Evolutionary conservation across 2,113 vertebrate species (phyloP), one percentile per base, ranked within the genome.

Genomic region (Prunella himalayana): DNA sequence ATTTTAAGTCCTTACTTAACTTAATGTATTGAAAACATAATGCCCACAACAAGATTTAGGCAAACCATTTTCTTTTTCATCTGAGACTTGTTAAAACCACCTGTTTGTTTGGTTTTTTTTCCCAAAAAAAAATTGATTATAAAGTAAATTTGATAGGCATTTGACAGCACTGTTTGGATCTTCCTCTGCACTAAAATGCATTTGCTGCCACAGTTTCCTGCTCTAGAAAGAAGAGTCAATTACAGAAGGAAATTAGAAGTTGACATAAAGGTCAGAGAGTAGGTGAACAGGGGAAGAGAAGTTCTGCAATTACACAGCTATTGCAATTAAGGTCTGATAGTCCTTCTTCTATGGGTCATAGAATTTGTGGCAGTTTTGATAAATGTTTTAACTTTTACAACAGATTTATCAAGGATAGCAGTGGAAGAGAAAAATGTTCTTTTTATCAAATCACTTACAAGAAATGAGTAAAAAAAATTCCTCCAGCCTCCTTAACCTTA

Each of bases 201-300:
- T 60, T 80, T 83, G 24, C 64, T 88, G 49, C 30, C 70, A 66
- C 22, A n/a, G 44, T 37, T 82, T 79, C 31, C 57, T 85, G 37
- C 31, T 53, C 39, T 19, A 28, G 54, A 83, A 94, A 75, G 70
- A 84, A 75, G 73, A 82, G n/a, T 95, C 90, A 83, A 88, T 92
- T 95, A 93, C 50, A 66, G 60, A 83, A 88, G 71, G 82, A 95
- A 94, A 93, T 94, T 85, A 96, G 68, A 93, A 88, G 72, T 68
- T 86, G 88, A 50, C 72, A 68, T 69, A 73, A 82, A 90, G 88
- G 94, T 88, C 68, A 86, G 64, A 79, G 42, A 82, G 59, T 30
- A 82, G 91, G 79, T 68, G 88, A 93, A 75, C 39, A 86, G 70
- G 72, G 27, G 70, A 92, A 94, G 25, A 28, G 42, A 90, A 86